Base-by-base conservation (phyloP, 2,888 invertebrate species). In the Colostygia pectinataria region DNA sequence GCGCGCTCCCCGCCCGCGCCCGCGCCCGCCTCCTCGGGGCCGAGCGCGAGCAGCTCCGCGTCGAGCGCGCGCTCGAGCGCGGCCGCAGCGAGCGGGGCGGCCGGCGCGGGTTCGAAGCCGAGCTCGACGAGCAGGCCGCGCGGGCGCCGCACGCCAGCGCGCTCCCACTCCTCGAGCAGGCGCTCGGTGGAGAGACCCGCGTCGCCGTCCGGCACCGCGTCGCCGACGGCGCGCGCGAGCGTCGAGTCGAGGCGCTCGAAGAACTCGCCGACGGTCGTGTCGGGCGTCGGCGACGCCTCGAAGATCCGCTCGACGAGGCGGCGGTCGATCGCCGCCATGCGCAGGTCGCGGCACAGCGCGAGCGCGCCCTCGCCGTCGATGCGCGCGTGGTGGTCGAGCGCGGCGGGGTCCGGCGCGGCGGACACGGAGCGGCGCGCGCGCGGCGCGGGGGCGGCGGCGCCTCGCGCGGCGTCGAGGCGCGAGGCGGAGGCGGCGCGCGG, bases 121-220 rank as follows among this genome's bases (percentile, higher is more conserved):
- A 96, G 83, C 55, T 94, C 94, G 24, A 92, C 87, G 10, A 96
- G 80, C 43, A 96, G 79, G 1, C 91, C 89, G 39, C 92, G 92
- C 10, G 95, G 92, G 32, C 93, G 92, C 33, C 88, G 83, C 46
- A 95, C 92, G 34, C 94, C 94, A 5, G 93, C 93, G 44, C 91
- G 86, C 77, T 95, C 94, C 94, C 95, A 95, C 71, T 94, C 91
- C 61, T 95, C 94, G 28, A 93, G 85, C 31, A 95, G 89, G 10
- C 88, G 79, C 42, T 93, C 92, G 10, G 86, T 77, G 49, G 23
- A 3, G n/a, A 50, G 53, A 1, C 55, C 44, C 32, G 66, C 71
- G 28, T 75, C 71, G 10, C 66, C 66, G 18, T 49, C 20, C 20
- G 4, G 20, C 1, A 5, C 48, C 4, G 32, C 10, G 65, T 52